Evolutionary conservation across 2,797 vertebrate genomes (phyloP).

Genomic region (Sebastolobus alascanus): DNA sequence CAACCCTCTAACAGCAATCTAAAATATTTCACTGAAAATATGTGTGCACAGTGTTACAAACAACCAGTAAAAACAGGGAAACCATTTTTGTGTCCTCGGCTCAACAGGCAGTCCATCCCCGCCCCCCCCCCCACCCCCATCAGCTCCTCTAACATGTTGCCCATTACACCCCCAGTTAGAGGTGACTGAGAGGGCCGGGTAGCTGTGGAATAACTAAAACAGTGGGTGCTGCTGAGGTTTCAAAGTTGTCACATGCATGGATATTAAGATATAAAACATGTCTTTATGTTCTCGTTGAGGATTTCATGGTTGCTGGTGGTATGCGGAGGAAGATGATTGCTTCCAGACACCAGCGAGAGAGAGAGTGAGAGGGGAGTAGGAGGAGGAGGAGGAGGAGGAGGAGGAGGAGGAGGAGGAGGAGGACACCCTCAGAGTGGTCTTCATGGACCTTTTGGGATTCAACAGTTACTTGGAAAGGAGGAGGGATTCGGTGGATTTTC

Average conservation of each 20-base stretch:
- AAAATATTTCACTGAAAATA: background rate
- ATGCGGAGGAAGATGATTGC: slow-evolving; percentile 82
- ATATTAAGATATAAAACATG: slow-evolving; percentile 85
- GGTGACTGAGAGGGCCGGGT: slow-evolving; percentile 40
- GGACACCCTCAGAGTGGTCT: slow-evolving; percentile 13
- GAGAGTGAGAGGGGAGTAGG: slow-evolving; percentile 34
- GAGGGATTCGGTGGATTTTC: background rate
- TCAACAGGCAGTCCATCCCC: background rate
- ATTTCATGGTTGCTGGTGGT: slow-evolving; percentile 83
- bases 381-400: slow-evolving; percentile 50
- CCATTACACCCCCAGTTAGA: slow-evolving; percentile 35
- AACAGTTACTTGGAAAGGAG: slow-evolving; percentile 14
- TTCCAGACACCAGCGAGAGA: slow-evolving; percentile 80
- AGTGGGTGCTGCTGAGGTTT: slow-evolving; percentile 68
- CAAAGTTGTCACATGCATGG: slow-evolving; percentile 78
- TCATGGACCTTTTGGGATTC: slow-evolving; percentile 55
- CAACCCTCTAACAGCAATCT: background rate
- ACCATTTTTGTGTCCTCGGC: background rate
- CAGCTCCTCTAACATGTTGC: slow-evolving; percentile 19
- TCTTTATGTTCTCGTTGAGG: slow-evolving; percentile 78
- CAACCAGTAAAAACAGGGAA: background rate
- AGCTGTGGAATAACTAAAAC: slow-evolving; percentile 65
- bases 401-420: slow-evolving; percentile 46
- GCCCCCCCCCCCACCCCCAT: background rate
- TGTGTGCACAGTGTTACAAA: background rate